These are phyloP conservation scores for Mormyrus iriodes DNA, from an alignment of 2,113 vertebrate genomes.

Conservation along the genomic window DNA sequence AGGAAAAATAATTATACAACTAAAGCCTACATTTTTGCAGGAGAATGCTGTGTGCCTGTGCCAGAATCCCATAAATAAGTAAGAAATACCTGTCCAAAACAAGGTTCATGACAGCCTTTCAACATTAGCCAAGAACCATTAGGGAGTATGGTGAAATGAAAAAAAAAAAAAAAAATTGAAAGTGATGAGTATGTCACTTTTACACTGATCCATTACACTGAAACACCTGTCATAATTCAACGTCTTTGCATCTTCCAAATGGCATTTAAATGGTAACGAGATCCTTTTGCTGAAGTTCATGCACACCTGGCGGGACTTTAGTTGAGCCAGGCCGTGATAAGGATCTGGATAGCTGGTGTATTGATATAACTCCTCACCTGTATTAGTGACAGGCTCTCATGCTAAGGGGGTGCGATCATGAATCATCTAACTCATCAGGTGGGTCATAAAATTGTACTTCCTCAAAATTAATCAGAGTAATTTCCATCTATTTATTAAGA, in stretches of 20 bases:
- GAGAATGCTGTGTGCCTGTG: conserved; percentile 1
- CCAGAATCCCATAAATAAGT: conserved; percentile 27
- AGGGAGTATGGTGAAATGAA: conserved; percentile 17
- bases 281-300: not conserved
- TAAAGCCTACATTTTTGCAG: not conserved
- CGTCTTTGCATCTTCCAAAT: conserved; percentile 7
- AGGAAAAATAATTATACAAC: not conserved
- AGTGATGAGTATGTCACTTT: conserved; percentile 6
- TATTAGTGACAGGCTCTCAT: not conserved
- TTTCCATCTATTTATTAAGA: not conserved
- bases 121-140: conserved; percentile 3
- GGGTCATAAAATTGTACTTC: too few species aligned
- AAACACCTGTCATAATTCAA: conserved; percentile 36
- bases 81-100: conserved; percentile 41
- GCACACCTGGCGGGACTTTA: not conserved
- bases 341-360: not conserved
- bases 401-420: not conserved
- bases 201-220: conserved; percentile 34
- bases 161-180: conserved; percentile 12
- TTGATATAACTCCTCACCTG: not conserved
- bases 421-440: not conserved
- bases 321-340: not conserved
- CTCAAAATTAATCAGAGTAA: not conserved
- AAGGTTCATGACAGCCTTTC: conserved; percentile 34
- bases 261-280: conserved; percentile 21